Evolutionary conservation across 2,113 vertebrate species (phyloP).

Genomic region (Acanthochromis polyacanthus): DNA sequence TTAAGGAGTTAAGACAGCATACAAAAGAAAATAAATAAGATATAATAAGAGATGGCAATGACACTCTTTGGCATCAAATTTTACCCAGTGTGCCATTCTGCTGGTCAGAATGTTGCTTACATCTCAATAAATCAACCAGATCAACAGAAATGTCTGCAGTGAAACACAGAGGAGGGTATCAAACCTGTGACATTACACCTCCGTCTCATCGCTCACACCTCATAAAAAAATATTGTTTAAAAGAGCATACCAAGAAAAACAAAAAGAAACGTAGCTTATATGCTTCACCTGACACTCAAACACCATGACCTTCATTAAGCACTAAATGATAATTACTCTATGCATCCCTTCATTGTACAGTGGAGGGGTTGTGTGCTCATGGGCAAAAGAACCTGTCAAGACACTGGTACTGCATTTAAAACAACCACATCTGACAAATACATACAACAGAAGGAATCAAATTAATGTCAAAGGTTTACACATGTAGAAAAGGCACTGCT

Average conservation of each 20-base stretch:
- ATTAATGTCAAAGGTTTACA: slow-evolving; percentile 13
- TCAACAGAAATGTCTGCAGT: slow-evolving; percentile 26
- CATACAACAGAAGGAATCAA: neutral
- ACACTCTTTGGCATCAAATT: slow-evolving; percentile 82
- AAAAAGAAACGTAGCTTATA: slow-evolving; percentile 35
- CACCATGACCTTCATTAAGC: slow-evolving; percentile 38
- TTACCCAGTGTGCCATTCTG: slow-evolving; percentile 54
- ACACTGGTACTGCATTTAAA: slow-evolving; percentile 50
- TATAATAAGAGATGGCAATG: slow-evolving; percentile 45
- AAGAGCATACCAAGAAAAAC: slow-evolving; percentile 1
- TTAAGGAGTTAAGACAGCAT: slow-evolving; percentile 4
- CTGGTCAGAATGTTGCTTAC: slow-evolving; percentile 50
- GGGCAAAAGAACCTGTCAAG: slow-evolving; percentile 47
- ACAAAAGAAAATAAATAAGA: slow-evolving; percentile 19
- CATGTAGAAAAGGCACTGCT: slow-evolving; percentile 76
- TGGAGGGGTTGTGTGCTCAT: slow-evolving; percentile 80
- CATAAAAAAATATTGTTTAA: slow-evolving; percentile 36
- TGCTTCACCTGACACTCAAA: slow-evolving; percentile 26
- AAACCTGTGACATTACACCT: neutral
- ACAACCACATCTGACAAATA: slow-evolving; percentile 16
- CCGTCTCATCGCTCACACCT: slow-evolving; percentile 3
- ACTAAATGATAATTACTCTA: slow-evolving; percentile 33
- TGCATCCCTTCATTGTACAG: slow-evolving; percentile 47
- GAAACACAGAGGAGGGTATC: slow-evolving; percentile 25
- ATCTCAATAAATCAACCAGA: slow-evolving; percentile 42